A percentile compares a stretch with the other conserved stretches of the same genome.
Conservation (phyloP, 2,113 vertebrate species). For the Myiozetetes cayanensis region DNA sequence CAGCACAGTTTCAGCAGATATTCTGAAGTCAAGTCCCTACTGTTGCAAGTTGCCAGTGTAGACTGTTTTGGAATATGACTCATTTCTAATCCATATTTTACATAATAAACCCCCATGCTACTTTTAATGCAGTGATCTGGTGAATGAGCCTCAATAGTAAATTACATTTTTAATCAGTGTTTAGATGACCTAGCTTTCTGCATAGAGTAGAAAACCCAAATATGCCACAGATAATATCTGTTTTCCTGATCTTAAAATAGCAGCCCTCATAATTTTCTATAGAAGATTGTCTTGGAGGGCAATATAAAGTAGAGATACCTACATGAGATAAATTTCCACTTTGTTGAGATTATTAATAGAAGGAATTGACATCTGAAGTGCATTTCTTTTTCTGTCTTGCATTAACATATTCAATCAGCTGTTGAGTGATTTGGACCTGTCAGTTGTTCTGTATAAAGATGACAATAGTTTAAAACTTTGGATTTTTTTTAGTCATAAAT, state of each 20-base stretch:
- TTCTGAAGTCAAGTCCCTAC: background rate
- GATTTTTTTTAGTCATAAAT: background rate
- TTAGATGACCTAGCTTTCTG: conserved; percentile 5
- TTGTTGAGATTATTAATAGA: background rate
- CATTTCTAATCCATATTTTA: background rate
- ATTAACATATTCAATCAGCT: background rate
- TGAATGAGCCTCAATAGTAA: conserved; percentile 35
- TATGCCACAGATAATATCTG: conserved; percentile 17
- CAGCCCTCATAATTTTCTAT: conserved; percentile 31
- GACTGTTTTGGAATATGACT: background rate
- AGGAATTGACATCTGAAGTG: background rate
- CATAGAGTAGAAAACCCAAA: background rate
- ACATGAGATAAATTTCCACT: background rate
- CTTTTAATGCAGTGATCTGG: background rate
- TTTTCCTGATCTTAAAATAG: conserved; percentile 53
- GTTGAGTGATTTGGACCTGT: background rate
- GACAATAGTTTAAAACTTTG: background rate
- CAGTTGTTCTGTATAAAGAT: background rate
- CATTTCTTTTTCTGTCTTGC: background rate
- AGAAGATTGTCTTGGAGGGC: conserved; percentile 22
- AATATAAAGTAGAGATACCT: conserved; percentile 14
- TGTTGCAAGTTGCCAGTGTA: background rate
- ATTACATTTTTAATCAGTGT: conserved; percentile 55
- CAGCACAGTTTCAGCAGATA: background rate
- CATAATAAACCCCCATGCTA: background rate